Evolutionary conservation across 2,797 vertebrate genomes (phyloP), one percentile per base, ranked within the genome.

Genomic region (Podarcis lilfordi): DNA sequence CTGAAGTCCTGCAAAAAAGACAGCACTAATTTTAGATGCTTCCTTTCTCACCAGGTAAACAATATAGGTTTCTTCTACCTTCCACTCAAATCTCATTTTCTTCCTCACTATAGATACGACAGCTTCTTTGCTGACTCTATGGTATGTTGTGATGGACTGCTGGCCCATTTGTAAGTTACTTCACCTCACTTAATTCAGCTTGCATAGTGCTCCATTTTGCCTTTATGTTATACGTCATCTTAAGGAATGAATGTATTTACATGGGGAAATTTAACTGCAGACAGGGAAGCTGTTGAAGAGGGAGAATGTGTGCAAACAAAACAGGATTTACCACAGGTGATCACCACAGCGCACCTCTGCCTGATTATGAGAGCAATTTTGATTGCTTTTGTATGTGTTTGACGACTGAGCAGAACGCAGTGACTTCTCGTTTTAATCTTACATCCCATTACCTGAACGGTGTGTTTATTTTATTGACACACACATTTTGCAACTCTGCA

Each of bases 401-500:
- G 80, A 74, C 89, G 91, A 59, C 8, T 84, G 80, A 92, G 45
- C 78, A 64, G 29, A 50, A 23, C 86, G 84, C 85, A 32, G 27
- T 84, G 37, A 77, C 40, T 74, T 88, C 61, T 17, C 43, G 69
- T 89, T 72, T 83, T 84, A 50, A 75, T 85, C 64, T 94, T 68
- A 66, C 86, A 82, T 89, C 35, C 76, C 85, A 59, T 92, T 92
- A 86, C 84, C 77, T 32, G 76, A 89, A 17, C 0, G 0, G 27
- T 87, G 0, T 85, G 88, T 87, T 72, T 92, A 85, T 90, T 86
- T 91, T 92, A 89, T 91, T 0, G 40, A 92, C 87, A 4, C 25
- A 69, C 3, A 10, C 66, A 86, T 92, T 94, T 94, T 95, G 91
- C 91, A 91, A 85, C 68, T 91, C 84, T 84, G 88, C 93, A 92